Base-by-base conservation (phyloP, 2,113 vertebrate genomes). In the Colaptes auratus region DNA sequence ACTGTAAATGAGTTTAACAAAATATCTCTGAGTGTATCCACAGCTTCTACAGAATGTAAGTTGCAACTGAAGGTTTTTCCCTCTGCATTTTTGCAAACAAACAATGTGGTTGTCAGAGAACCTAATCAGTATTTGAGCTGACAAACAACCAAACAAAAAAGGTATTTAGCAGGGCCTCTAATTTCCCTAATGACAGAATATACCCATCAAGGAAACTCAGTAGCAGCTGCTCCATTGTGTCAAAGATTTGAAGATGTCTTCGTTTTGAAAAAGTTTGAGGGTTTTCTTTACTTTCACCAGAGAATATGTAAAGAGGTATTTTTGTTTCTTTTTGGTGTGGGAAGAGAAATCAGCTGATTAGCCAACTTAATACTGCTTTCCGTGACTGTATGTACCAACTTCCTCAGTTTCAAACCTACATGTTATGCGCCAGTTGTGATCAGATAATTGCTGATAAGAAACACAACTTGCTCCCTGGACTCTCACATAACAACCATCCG, bases 151-250 rank as follows among this genome's bases (percentile, higher is more conserved):
- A 92, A 87, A 97, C 89, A 95, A 92, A 95, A 94, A 96, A 92
- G 58, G 52, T 91, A 94, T 94, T 97, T 97, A 96, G 82, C 97
- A 96, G 92, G 78, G 77, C 95, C 80, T 95, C 92, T 95, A 89
- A 97, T 97, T 97, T 97, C 94, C 92, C 96, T 93, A 96, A 96
- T 97, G 88, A 84, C 79, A 96, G 80, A 96, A 96, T 96, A 95
- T 88, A 96, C 78, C 84, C 85, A 95, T 87, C 88, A 86, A 97
- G 91, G 78, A 95, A 96, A 93, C 75, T 71, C 81, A 76, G 86
- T 92, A 93, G 89, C 94, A 97, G 86, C 93, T 96, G 85, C 65
- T 94, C 65, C 63, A 75, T 97, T 96, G 88, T 96, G 86, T 96
- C 93, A 89, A 72, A 73, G 86, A 89, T 96, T 96, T 96, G 90